Evolutionary conservation across 1,140 invertebrate species (phyloP), one percentile per base, ranked within the genome.

Genomic region (Cotesia glomerata): DNA sequence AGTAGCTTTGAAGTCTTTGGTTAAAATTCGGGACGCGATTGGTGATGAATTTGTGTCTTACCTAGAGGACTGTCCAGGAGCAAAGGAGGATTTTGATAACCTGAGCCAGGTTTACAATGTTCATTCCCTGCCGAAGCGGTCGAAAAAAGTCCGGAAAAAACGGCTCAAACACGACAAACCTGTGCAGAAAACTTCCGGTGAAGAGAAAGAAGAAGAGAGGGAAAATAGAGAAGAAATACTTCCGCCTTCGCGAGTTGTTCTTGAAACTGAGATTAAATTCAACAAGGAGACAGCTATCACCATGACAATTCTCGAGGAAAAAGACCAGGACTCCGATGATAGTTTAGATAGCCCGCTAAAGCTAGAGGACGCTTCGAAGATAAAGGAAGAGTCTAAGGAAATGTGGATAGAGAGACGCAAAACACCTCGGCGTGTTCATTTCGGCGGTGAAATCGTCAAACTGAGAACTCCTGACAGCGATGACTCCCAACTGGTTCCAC

Each of bases 391-490:
- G 36, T 14, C 64, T 0, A 68, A 71, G 49, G 69, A 76, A 49
- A 58, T 32, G 8, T 76, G 74, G 74, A 71, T 76, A 26, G 77
- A 77, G 49, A 61, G 71, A 73, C 69, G 77, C 14, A 82, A 80
- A 74, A 80, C 78, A 8, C 77, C 77, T 0, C 82, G 86, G 68
- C 89, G 92, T 77, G 94, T 95, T 0, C 90, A 93, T 35, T 95
- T 95, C 78, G 94, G 94, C 0, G 94, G 94, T 7, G 94, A 95
- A 86, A 89, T 93, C 61, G 91, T 95, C 0, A 95, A 95, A 86
- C 88, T 95, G 78, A 88, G 93, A 63, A 95, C 94, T 11, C 94
- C 94, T 0, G 94, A 95, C 74, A 94, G 93, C 78, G 93, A 95
- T 76, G 87, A 86, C 8, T 78, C 82, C 0, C 78, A 79, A 18